Conservation (phyloP, 1,140 invertebrate genomes). For the Wasmannia auropunctata region DNA sequence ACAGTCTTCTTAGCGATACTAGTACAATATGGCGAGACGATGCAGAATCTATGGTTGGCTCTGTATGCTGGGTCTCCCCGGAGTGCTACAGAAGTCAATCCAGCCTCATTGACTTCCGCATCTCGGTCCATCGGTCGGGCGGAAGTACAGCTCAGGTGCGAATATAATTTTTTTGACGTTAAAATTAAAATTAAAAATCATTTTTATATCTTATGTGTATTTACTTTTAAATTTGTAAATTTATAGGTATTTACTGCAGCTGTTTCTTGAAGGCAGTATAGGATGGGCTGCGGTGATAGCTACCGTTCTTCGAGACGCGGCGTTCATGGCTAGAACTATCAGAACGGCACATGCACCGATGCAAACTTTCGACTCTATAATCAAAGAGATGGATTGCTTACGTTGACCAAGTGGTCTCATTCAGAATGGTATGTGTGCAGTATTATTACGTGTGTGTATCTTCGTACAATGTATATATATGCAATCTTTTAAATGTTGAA, state of each 20-base stretch:
- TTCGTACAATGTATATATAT: not conserved
- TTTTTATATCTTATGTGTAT: not conserved
- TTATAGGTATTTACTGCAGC: constrained; percentile 86
- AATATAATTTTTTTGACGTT: not conserved
- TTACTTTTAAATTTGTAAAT: constrained; percentile 41
- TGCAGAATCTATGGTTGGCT: constrained; percentile 82
- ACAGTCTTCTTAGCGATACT: constrained; percentile 86
- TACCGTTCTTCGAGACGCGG: constrained; percentile 87
- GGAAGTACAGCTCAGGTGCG: constrained; percentile 78
- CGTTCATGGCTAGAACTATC: constrained; percentile 87
- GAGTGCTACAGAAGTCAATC: constrained; percentile 79
- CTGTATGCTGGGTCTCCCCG: constrained; percentile 81
- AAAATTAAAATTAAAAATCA: not conserved
- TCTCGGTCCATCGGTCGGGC: constrained; percentile 73
- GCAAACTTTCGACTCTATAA: constrained; percentile 86
- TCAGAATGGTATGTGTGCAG: constrained; percentile 87
- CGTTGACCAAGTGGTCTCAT: constrained; percentile 87
- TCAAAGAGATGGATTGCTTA: constrained; percentile 86
- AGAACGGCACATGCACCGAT: constrained; percentile 87
- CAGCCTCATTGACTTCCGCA: constrained; percentile 68
- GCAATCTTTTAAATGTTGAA: not conserved
- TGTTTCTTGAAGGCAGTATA: constrained; percentile 88
- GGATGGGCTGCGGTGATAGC: constrained; percentile 89
- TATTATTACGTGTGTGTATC: not conserved
- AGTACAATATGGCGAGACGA: constrained; percentile 89